These are phyloP conservation scores for Melipona quadrifasciata DNA, from an alignment of 1,140 invertebrate species.

Conservation along the genomic window DNA sequence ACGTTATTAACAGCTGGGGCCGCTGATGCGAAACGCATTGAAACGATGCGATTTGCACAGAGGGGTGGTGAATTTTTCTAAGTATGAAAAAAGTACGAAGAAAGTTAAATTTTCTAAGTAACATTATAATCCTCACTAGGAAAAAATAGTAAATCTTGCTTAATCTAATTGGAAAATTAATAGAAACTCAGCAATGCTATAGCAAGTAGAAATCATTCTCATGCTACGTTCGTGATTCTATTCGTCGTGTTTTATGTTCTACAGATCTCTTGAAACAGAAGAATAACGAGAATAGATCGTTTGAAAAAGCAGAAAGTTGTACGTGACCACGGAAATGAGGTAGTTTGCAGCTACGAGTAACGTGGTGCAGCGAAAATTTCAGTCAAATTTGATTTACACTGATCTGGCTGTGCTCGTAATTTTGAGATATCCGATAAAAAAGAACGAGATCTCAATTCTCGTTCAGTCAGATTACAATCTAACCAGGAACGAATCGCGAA, in stretches of 20 bases:
- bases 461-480: not conserved
- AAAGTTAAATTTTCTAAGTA: not conserved
- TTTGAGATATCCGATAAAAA: not conserved
- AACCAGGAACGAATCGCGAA: not conserved
- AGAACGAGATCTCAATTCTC: not conserved
- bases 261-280: not conserved
- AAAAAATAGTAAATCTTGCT: not conserved
- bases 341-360: not conserved
- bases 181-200: not conserved
- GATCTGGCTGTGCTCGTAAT: not conserved
- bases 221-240: not conserved
- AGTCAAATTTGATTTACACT: not conserved
- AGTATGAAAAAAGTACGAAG: too few species aligned
- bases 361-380: not conserved
- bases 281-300: too few species aligned
- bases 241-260: not conserved
- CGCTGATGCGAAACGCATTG: not conserved
- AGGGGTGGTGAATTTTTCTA: too few species aligned
- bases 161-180: not conserved
- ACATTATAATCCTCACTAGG: not conserved
- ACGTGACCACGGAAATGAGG: not conserved
- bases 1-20: not conserved
- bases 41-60: not conserved
- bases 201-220: not conserved
- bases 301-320: not conserved